A percentile compares a stretch with the other conserved stretches of the same genome.
Conservation (phyloP, 2,888 invertebrate genomes). For the Troides helena region DNA sequence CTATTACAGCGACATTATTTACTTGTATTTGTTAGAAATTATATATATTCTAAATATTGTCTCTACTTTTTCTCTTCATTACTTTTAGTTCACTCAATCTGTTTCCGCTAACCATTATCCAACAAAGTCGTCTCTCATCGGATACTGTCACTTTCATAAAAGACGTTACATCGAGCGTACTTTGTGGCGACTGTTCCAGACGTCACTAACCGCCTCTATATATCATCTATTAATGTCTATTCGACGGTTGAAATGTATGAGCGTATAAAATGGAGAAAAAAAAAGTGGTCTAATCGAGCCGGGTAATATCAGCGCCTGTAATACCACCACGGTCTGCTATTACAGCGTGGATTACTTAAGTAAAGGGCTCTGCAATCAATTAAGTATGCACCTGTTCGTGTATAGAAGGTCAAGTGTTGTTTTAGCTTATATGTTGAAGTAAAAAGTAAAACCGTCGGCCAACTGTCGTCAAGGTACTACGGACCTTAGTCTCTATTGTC, state of each 20-base stretch:
- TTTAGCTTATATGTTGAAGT: conserved; percentile 15
- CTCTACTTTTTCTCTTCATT: not conserved
- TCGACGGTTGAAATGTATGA: conserved; percentile 7
- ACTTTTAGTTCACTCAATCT: not conserved
- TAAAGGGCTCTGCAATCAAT: conserved; percentile 36
- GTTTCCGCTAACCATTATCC: not conserved
- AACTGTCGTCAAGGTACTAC: conserved; percentile 3
- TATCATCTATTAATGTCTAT: conserved; percentile 15
- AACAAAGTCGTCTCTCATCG: not conserved
- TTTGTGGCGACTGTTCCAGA: conserved; percentile 13
- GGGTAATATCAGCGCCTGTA: not conserved
- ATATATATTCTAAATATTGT: no score
- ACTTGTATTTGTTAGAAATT: no score
- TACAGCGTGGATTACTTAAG: conserved; percentile 35
- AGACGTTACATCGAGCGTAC: conserved; percentile 5
- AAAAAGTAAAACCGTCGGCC: conserved; percentile 15
- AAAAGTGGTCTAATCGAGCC: conserved; percentile 4
- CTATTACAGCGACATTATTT: no score
- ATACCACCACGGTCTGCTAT: conserved; percentile 30
- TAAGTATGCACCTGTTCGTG: conserved; percentile 34
- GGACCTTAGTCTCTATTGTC: not conserved
- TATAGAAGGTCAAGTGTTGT: conserved; percentile 25
- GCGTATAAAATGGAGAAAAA: not conserved
- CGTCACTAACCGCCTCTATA: conserved; percentile 7
- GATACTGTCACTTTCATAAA: conserved; percentile 21